Conservation (phyloP, 2,888 invertebrate species). For the Mimachlamys varia region DNA sequence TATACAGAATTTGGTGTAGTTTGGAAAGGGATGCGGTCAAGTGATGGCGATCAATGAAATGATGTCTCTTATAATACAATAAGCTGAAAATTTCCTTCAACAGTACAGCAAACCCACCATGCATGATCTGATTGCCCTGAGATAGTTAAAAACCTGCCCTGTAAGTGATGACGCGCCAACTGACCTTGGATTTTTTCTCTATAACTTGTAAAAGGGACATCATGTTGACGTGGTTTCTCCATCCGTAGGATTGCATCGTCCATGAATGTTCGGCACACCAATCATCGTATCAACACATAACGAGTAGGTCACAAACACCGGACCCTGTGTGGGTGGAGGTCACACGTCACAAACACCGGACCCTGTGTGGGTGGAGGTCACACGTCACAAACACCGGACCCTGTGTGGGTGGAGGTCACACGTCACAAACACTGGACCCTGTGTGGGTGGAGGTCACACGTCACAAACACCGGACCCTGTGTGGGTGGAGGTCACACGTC, state of each 20-base stretch:
- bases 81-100: too few relatives aligned
- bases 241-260: slow-evolving; percentile 24
- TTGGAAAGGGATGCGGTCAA: too few relatives aligned
- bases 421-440: too few relatives aligned
- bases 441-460: neutral
- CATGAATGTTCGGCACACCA: neutral
- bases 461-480: too few relatives aligned
- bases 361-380: neutral
- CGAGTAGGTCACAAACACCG: too few relatives aligned
- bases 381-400: neutral
- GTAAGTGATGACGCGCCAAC: neutral
- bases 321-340: neutral
- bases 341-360: neutral
- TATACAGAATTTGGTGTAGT: too few relatives aligned
- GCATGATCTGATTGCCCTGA: too few relatives aligned
- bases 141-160: too few relatives aligned
- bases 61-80: too few relatives aligned
- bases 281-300: neutral
- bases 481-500: too few relatives aligned
- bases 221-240: slow-evolving; percentile 23
- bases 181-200: neutral
- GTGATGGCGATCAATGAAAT: too few relatives aligned
- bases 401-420: neutral
- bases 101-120: too few relatives aligned
- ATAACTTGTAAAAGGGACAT: slow-evolving; percentile 1